Conservation (phyloP, 1,140 invertebrate species). For the Drosophila pectinifera region DNA sequence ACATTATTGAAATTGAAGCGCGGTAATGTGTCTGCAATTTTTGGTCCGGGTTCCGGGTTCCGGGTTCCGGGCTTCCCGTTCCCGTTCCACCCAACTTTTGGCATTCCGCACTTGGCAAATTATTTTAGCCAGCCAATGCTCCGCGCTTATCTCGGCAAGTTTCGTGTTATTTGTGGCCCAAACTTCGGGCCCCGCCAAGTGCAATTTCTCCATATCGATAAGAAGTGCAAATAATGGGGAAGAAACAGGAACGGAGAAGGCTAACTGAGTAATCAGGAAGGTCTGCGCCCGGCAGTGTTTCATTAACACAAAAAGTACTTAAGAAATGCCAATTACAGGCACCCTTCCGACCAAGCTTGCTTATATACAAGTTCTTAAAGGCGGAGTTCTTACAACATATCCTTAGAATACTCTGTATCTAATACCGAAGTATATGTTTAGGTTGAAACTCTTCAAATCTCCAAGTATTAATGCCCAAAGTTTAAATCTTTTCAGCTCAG, state of each 20-base stretch:
- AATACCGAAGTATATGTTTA: neutral
- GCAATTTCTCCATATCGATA: slow-evolving; percentile 40
- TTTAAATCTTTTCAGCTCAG: slow-evolving; percentile 6
- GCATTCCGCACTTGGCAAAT: slow-evolving; percentile 68
- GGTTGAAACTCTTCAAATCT: neutral
- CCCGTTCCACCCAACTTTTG: slow-evolving; percentile 48
- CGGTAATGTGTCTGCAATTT: slow-evolving; percentile 49
- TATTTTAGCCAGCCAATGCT: slow-evolving; percentile 66
- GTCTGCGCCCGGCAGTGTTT: neutral
- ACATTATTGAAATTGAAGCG: slow-evolving; percentile 76
- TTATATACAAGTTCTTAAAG: too few relatives aligned
- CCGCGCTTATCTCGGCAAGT: slow-evolving; percentile 47
- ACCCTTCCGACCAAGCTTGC: neutral
- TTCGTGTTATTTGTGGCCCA: slow-evolving; percentile 65
- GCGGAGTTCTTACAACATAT: neutral
- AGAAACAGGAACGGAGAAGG: neutral
- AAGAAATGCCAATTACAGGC: too few relatives aligned
- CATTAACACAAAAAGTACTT: slow-evolving; percentile 1
- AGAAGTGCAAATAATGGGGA: slow-evolving; percentile 37
- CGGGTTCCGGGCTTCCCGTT: slow-evolving; percentile 11
- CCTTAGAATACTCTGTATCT: neutral
- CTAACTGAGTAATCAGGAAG: neutral
- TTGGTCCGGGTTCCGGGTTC: slow-evolving; percentile 16
- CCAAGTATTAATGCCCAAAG: neutral
- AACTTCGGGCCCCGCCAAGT: slow-evolving; percentile 30